A percentile compares a stretch with the other conserved stretches of the same genome.
Evolutionary conservation across 2,113 vertebrate species (phyloP).

Genomic region (Neotoma lepida): DNA sequence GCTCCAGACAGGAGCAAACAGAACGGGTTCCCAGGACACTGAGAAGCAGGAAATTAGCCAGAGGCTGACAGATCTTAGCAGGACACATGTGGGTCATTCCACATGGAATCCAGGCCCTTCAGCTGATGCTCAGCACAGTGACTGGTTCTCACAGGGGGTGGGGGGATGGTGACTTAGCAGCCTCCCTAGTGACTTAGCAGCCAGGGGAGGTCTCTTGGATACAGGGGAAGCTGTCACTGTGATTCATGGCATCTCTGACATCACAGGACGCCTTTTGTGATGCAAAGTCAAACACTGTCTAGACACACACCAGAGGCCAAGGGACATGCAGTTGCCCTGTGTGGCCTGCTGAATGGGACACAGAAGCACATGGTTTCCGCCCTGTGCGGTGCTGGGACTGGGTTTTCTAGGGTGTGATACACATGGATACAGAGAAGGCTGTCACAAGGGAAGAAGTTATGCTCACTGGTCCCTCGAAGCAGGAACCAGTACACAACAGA

Average conservation of each 20-base stretch:
- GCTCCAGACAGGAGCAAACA: constrained; percentile 84
- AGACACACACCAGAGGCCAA: neutral
- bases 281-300: constrained; percentile 34
- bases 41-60: constrained; percentile 83
- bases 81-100: constrained; percentile 84
- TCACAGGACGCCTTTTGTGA: constrained; percentile 64
- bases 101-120: neutral
- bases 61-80: constrained; percentile 86
- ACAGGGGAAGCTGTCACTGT: constrained; percentile 72
- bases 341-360: no score
- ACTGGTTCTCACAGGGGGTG: constrained; percentile 85
- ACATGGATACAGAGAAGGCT: neutral
- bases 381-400: neutral
- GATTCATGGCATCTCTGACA: constrained; percentile 74
- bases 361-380: neutral
- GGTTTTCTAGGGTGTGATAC: neutral
- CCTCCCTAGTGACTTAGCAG: constrained; percentile 83
- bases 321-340: neutral
- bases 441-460: neutral
- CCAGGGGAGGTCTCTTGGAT: constrained; percentile 83
- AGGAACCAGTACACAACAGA: neutral
- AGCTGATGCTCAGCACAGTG: constrained; percentile 69
- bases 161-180: constrained; percentile 83
- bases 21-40: constrained; percentile 88
- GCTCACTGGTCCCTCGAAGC: neutral